A percentile compares a stretch with the other conserved stretches of the same genome.
These are phyloP conservation scores for Seriola dumerili DNA, from an alignment of 2,113 vertebrate species.

Conservation along the genomic window DNA sequence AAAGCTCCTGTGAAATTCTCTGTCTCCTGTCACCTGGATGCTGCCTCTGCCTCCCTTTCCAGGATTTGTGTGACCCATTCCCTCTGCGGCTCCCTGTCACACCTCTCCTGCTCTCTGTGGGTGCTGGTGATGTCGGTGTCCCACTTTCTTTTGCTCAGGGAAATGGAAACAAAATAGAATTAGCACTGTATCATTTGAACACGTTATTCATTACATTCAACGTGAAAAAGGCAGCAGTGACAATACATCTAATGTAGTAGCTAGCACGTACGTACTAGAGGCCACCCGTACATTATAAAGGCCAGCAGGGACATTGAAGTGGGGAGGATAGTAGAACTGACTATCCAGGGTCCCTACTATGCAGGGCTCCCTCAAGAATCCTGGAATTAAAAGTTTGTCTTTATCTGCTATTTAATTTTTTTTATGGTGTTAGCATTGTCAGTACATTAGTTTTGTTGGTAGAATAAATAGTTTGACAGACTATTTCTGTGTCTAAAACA, in stretches of 20 bases:
- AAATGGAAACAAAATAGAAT: constrained; percentile 3
- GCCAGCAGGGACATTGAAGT: background rate
- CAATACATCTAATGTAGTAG: background rate
- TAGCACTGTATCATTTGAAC: background rate
- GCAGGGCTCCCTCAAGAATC: no score
- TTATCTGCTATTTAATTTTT: background rate
- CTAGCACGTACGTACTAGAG: background rate
- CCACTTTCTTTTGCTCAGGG: background rate
- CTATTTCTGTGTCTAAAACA: background rate
- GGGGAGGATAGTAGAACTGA: background rate
- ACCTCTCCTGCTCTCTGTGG: background rate
- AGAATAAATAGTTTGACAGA: background rate
- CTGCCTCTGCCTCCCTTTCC: background rate
- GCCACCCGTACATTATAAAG: background rate
- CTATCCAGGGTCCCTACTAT: no score
- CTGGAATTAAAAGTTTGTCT: no score
- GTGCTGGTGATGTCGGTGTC: background rate
- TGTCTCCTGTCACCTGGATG: background rate
- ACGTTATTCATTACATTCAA: background rate
- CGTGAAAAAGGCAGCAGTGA: background rate
- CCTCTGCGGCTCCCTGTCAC: background rate
- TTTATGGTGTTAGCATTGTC: background rate
- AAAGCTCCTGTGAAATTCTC: background rate
- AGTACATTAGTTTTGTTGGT: background rate
- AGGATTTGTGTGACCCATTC: background rate